These are phyloP conservation scores for Apus apus DNA, from an alignment of 2,113 vertebrate species.

Conservation along the genomic window DNA sequence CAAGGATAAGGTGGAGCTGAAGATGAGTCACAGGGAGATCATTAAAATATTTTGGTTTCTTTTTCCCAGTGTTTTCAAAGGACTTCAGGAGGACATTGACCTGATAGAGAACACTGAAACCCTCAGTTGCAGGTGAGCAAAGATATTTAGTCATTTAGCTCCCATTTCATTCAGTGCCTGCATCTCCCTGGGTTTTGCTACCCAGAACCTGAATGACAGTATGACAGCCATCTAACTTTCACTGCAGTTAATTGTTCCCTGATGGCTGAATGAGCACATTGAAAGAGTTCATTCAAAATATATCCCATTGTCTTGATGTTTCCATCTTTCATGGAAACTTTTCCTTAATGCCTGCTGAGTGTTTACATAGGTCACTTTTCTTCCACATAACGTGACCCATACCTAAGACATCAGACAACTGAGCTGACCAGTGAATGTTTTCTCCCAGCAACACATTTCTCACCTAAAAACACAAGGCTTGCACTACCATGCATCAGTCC, in stretches of 20 bases:
- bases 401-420: background rate
- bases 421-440: background rate
- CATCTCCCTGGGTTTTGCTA: background rate
- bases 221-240: background rate
- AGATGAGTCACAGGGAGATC: background rate
- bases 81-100: background rate
- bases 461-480: background rate
- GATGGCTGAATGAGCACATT: background rate
- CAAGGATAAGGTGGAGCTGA: background rate
- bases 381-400: rapidly evolving
- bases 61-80: background rate
- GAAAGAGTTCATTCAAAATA: background rate
- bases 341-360: background rate
- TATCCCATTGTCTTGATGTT: background rate
- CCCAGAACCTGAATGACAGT: background rate
- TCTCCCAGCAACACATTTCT: background rate
- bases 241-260: background rate
- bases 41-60: background rate
- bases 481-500: background rate
- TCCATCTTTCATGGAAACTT: background rate
- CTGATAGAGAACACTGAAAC: background rate
- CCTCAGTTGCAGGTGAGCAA: background rate
- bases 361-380: background rate
- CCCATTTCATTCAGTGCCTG: background rate
- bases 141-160: background rate